Conservation (phyloP, 2,888 invertebrate genomes). For the Ecdyonurus torrentis region DNA sequence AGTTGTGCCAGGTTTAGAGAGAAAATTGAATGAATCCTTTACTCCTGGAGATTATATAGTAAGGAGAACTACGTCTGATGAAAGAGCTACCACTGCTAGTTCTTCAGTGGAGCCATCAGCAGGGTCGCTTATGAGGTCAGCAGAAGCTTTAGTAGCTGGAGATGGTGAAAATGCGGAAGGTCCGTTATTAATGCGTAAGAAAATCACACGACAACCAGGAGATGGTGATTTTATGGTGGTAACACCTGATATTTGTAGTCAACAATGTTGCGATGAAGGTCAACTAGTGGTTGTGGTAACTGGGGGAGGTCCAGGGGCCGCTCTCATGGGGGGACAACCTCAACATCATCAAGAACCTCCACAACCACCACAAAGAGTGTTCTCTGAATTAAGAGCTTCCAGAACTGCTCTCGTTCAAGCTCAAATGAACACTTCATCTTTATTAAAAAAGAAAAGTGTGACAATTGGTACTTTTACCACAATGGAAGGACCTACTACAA, state of each 20-base stretch:
- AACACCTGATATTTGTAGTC: neutral
- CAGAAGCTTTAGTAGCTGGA: neutral
- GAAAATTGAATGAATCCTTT: neutral
- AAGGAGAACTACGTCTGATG: neutral
- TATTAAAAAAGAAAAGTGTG: neutral
- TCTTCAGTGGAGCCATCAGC: neutral
- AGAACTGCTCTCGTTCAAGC: neutral
- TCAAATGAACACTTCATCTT: neutral
- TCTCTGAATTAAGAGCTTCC: slow-evolving; percentile 1
- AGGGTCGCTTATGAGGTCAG: neutral
- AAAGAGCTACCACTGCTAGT: neutral
- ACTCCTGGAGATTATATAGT: neutral
- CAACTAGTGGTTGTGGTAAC: neutral
- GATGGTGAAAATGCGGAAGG: neutral
- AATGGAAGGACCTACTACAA: neutral
- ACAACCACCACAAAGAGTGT: neutral
- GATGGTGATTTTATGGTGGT: neutral
- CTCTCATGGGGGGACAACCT: neutral
- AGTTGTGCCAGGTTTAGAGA: neutral
- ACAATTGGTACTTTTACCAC: slow-evolving; percentile 1
- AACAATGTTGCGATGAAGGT: neutral
- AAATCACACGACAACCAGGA: neutral
- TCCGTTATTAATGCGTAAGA: neutral
- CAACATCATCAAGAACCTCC: neutral
- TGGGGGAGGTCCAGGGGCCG: neutral